Base-by-base conservation (phyloP, 2,797 vertebrate genomes). In the Dallia pectoralis region DNA sequence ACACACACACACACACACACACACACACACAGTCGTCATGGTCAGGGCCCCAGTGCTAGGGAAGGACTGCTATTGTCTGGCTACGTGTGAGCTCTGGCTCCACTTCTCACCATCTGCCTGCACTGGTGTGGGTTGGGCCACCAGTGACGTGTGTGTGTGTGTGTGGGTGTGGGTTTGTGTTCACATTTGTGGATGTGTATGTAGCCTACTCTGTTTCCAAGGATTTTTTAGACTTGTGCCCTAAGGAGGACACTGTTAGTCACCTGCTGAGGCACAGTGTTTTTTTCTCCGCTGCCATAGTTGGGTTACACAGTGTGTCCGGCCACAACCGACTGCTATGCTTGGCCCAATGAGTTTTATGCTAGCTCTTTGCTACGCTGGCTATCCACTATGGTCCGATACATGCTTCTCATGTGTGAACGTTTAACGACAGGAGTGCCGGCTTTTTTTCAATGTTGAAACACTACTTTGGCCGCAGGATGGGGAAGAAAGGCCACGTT, bases 41-140 rank as follows among this genome's bases (percentile, higher is more conserved):
- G 53, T 12, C 22, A 27, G 53, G 53, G 53, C 53, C 22, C 53
- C 22, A 69, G 76, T 33, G 86, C 82, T 75, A 62, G 74, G 80
- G 81, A 87, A 85, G 79, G 80, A 78, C 82, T n/a, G 82, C 90
- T 88, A 90, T 93, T 92, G 91, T 93, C 89, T 87, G 76, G 85
- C 82, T 84, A 86, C 86, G 81, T 84, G 89, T 80, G 84, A 82
- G 85, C 87, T 76, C 85, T 91, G 92, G 92, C 92, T 88, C 74
- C 27, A 53, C 82, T 88, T 89, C 88, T 86, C 88, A 89, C 93
- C 93, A 93, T 93, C 93, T 94, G 93, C 89, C 89, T 90, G 83
- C 79, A 83, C 88, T 89, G 91, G 87, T 88, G 89, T 76, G 65
- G 82, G 85, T 81, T 25, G 53, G 11, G 53, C 53, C 25, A 25